A percentile compares a stretch with the other conserved stretches of the same genome.
phyloP scores from a whole-genome alignment of 1,140 invertebrate genomes.

The Eurosta solidaginis region DNA sequence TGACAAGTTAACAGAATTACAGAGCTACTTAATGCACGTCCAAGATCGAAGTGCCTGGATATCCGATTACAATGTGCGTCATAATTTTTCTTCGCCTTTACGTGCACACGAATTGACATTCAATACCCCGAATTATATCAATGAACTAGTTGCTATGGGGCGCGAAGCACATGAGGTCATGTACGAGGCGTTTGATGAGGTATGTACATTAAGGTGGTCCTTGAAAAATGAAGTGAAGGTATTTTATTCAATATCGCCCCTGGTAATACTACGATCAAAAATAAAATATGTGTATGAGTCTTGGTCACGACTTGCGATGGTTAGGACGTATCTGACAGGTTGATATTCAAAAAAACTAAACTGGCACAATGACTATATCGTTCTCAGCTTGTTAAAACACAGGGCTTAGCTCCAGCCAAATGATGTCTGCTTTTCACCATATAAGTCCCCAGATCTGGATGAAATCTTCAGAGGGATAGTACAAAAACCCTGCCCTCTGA shows the following conservation, averaged over 20 bases:
- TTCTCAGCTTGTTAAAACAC: no score
- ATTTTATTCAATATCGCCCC: neutral
- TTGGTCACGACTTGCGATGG: neutral
- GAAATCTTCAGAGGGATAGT: no score
- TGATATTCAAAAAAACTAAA: no score
- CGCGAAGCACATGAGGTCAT: slow-evolving; percentile 69
- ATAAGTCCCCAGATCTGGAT: no score
- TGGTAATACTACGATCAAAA: neutral
- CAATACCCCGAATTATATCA: slow-evolving; percentile 69
- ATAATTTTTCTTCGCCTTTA: slow-evolving; percentile 75
- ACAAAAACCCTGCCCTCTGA: no score
- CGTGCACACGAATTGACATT: slow-evolving; percentile 71
- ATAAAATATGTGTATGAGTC: neutral
- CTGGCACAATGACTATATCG: no score
- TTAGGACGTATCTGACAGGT: no score
- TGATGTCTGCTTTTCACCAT: no score
- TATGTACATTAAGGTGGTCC: slow-evolving; percentile 15
- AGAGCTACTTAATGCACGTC: slow-evolving; percentile 57
- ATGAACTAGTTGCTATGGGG: slow-evolving; percentile 67
- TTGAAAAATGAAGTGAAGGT: neutral
- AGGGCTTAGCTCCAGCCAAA: no score
- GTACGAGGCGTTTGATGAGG: slow-evolving; percentile 71
- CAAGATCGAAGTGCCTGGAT: slow-evolving; percentile 68
- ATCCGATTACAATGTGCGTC: slow-evolving; percentile 78
- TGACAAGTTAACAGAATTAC: slow-evolving; percentile 62